Evolutionary conservation across 2,113 vertebrate species (phyloP).

Genomic region (Eolophus roseicapilla): DNA sequence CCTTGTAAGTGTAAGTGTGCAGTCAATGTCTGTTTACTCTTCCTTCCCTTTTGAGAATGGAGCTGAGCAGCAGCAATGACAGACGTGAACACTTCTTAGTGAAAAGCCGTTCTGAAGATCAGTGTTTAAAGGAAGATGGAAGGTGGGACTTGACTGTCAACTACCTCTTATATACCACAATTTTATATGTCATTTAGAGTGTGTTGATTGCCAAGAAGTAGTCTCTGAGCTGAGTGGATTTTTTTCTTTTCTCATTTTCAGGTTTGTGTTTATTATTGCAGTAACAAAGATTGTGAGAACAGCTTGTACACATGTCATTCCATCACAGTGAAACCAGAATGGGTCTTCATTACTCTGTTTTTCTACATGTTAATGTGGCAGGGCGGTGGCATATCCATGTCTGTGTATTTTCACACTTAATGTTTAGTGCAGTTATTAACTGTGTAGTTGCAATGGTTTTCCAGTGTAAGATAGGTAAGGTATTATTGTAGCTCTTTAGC

Average conservation of each 20-base stretch:
- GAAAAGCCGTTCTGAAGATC: background rate
- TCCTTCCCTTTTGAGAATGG: background rate
- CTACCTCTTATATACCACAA: background rate
- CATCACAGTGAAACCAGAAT: background rate
- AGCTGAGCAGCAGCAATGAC: background rate
- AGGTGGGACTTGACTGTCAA: background rate
- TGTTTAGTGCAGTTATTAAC: background rate
- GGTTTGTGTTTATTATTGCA: background rate
- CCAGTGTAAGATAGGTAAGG: background rate
- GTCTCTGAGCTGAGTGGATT: background rate
- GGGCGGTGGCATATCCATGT: background rate
- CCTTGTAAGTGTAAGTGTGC: background rate
- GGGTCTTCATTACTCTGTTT: background rate
- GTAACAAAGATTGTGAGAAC: background rate
- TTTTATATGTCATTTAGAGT: background rate
- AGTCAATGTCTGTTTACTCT: background rate
- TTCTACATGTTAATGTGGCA: background rate
- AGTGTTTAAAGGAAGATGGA: background rate
- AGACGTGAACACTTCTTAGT: background rate
- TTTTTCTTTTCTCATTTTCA: background rate
- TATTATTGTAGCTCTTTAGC: background rate
- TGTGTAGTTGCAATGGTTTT: background rate
- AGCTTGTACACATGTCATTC: background rate
- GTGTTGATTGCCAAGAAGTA: background rate
- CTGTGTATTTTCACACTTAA: background rate